phyloP scores from a whole-genome alignment of 2,888 invertebrate species.

The Girardia tigrina region DNA sequence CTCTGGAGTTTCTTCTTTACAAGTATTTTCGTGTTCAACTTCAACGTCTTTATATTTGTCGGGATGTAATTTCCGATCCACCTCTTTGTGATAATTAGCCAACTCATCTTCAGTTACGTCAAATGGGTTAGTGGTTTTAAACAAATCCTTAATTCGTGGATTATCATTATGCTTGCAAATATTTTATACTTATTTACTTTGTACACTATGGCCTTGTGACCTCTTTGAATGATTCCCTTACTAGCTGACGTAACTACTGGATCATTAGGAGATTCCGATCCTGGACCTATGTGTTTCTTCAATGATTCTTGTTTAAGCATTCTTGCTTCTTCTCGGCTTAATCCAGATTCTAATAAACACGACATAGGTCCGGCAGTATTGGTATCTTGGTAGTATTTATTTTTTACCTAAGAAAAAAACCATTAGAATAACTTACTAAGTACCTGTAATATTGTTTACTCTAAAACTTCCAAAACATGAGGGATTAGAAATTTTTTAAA shows the following conservation, averaged over 20 bases:
- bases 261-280: conserved; percentile 58
- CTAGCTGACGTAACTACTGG: conserved; percentile 81
- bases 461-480: too few relatives aligned
- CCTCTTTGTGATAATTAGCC: background rate
- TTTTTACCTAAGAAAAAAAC: conserved; percentile 33
- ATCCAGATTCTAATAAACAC: conserved; percentile 25
- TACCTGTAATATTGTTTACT: too few relatives aligned
- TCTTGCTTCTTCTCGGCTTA: conserved; percentile 46
- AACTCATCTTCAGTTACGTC: background rate
- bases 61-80: conserved; percentile 1
- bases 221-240: conserved; percentile 92
- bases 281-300: conserved; percentile 27
- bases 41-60: background rate
- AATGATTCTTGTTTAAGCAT: conserved; percentile 55
- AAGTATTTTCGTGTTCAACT: background rate
- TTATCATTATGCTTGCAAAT: too few relatives aligned
- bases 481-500: too few relatives aligned
- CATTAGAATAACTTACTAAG: too few relatives aligned
- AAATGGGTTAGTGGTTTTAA: background rate
- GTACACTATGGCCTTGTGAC: conserved; percentile 73
- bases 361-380: conserved; percentile 35
- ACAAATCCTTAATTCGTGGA: background rate
- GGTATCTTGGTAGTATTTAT: conserved; percentile 34
- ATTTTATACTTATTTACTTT: too few relatives aligned
- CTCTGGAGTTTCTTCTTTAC: conserved; percentile 1